These are phyloP conservation scores for Acanthoscelides obtectus DNA, from an alignment of 2,888 invertebrate species.

Conservation along the genomic window DNA sequence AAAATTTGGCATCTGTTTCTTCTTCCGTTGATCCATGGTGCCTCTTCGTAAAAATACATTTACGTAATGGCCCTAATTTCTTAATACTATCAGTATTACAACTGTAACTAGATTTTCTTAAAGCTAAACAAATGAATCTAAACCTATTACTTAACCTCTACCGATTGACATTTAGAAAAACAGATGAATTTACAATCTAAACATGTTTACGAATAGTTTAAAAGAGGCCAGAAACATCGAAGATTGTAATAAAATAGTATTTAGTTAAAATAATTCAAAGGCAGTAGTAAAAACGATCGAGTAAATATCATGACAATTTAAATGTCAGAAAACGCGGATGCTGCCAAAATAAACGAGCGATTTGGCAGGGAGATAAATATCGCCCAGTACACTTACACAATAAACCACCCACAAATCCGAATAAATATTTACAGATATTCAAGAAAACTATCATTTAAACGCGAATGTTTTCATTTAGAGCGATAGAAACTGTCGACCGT, in stretches of 20 bases:
- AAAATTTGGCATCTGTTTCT: background rate
- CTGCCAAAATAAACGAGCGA: slow-evolving; percentile 3
- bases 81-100: background rate
- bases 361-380: background rate
- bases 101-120: background rate
- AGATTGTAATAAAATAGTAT: slow-evolving; percentile 2
- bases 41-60: background rate
- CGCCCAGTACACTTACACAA: slow-evolving; percentile 26
- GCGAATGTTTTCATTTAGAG: slow-evolving; percentile 27
- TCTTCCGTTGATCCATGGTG: background rate
- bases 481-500: slow-evolving; percentile 24
- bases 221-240: slow-evolving; percentile 13
- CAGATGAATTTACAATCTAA: background rate
- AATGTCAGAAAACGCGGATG: slow-evolving; percentile 17
- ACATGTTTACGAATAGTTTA: background rate
- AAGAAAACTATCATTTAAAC: slow-evolving; percentile 3
- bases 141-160: background rate
- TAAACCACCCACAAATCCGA: slow-evolving; percentile 22
- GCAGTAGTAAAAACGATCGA: slow-evolving; percentile 11
- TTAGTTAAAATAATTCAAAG: slow-evolving; percentile 5
- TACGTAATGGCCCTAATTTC: background rate
- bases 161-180: background rate
- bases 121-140: background rate
- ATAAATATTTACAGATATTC: slow-evolving; percentile 20
- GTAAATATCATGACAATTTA: slow-evolving; percentile 27